Conservation (phyloP, 2,113 vertebrate genomes). For the Zosterops lateralis region DNA sequence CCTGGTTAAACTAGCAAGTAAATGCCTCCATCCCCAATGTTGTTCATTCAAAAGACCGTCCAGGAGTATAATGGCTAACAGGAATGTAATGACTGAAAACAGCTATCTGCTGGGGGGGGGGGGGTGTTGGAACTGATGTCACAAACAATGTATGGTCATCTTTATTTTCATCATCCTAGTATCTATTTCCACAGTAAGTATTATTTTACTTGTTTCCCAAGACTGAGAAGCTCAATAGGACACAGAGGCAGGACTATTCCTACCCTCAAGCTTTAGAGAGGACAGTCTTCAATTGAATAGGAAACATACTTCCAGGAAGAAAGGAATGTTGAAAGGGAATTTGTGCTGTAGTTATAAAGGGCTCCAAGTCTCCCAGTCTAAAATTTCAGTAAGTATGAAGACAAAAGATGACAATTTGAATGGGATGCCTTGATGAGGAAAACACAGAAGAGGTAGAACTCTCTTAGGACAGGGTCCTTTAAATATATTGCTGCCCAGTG, state of each 20-base stretch:
- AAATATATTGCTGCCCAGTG: slow-evolving; percentile 5
- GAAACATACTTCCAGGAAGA: background rate
- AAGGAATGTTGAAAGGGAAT: background rate
- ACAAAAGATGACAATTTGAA: slow-evolving; percentile 9
- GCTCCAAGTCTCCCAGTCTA: background rate
- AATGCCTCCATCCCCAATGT: background rate
- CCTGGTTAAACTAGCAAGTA: background rate
- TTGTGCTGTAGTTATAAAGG: slow-evolving; percentile 25
- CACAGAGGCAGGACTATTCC: background rate
- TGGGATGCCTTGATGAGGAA: slow-evolving; percentile 29
- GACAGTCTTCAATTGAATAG: background rate
- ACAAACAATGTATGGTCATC: background rate
- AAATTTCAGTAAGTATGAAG: background rate
- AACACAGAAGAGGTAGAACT: slow-evolving; percentile 55
- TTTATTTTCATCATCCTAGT: background rate
- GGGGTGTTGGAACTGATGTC: background rate
- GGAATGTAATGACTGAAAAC: background rate
- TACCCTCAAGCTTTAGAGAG: background rate
- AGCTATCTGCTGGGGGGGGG: background rate
- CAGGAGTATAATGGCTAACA: background rate
- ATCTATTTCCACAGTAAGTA: background rate
- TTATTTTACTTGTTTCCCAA: background rate
- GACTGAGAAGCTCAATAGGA: background rate
- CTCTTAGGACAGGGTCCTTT: slow-evolving; percentile 10
- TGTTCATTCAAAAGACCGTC: background rate